A percentile compares a stretch with the other conserved stretches of the same genome.
Conservation (phyloP, 2,888 invertebrate species). For the Myathropa florea region DNA sequence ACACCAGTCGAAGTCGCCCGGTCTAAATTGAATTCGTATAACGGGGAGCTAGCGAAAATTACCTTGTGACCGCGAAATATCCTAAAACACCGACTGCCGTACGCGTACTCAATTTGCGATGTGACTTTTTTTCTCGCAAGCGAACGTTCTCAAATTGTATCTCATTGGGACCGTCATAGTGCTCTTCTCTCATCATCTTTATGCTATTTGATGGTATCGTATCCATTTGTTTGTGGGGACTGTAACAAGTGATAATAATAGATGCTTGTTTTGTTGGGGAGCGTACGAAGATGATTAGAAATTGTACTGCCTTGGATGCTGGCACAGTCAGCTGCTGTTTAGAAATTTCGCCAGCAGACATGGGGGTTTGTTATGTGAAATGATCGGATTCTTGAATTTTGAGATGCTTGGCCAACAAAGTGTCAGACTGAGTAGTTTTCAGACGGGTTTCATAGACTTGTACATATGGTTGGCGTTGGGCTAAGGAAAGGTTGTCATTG, state of each 20-base stretch:
- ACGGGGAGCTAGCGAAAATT: constrained; percentile 80
- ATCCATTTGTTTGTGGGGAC: constrained; percentile 42
- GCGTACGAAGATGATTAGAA: constrained; percentile 37
- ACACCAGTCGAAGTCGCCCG: constrained; percentile 81
- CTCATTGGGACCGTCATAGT: constrained; percentile 39
- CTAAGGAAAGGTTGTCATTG: constrained; percentile 4
- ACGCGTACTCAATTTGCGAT: constrained; percentile 65
- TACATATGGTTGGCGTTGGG: background rate
- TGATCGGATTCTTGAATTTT: constrained; percentile 32
- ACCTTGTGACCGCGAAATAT: constrained; percentile 81
- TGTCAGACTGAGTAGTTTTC: constrained; percentile 52
- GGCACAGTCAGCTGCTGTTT: constrained; percentile 58
- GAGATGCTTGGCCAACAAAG: constrained; percentile 50
- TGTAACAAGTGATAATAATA: constrained; percentile 58
- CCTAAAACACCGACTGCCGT: constrained; percentile 74
- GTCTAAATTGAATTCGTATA: constrained; percentile 81
- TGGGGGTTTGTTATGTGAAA: constrained; percentile 42
- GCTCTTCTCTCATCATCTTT: constrained; percentile 58
- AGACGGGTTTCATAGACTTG: constrained; percentile 29
- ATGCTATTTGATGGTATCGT: constrained; percentile 33
- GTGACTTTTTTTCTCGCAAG: constrained; percentile 74
- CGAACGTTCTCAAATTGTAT: constrained; percentile 46
- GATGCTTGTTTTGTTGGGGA: constrained; percentile 41
- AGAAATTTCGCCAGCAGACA: constrained; percentile 43
- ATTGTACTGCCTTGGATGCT: constrained; percentile 28